A percentile compares a stretch with the other conserved stretches of the same genome.
These are phyloP conservation scores for Caenorhabditis drosophilae DNA, from an alignment of 2,888 invertebrate species.

Conservation along the genomic window DNA sequence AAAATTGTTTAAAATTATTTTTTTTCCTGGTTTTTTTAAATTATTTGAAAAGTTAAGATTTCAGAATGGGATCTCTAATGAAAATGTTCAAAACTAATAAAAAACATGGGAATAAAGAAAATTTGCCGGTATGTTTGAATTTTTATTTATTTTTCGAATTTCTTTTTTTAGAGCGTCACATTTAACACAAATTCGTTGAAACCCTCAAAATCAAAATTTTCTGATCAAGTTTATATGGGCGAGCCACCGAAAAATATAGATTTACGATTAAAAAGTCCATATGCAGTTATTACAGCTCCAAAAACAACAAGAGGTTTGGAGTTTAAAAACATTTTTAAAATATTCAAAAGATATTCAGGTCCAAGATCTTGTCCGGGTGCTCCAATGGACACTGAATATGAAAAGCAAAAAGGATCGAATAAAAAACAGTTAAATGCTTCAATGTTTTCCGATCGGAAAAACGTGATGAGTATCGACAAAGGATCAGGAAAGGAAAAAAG, in stretches of 20 bases:
- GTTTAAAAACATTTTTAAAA: slow-evolving; percentile 1
- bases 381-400: slow-evolving; percentile 38
- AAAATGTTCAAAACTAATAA: slow-evolving; percentile 46
- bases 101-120: slow-evolving; percentile 46
- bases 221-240: slow-evolving; percentile 19
- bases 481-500: slow-evolving; percentile 12
- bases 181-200: slow-evolving; percentile 27
- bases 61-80: slow-evolving; percentile 30
- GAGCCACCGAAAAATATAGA: slow-evolving; percentile 22
- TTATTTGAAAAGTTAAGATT: not conserved
- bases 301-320: slow-evolving; percentile 38
- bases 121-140: slow-evolving; percentile 30
- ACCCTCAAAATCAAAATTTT: slow-evolving; percentile 15
- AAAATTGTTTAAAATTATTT: slow-evolving; percentile 2
- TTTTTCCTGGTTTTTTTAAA: not conserved
- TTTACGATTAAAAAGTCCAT: slow-evolving; percentile 40
- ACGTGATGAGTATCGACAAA: slow-evolving; percentile 7
- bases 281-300: slow-evolving; percentile 44
- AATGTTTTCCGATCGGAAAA: slow-evolving; percentile 17
- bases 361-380: slow-evolving; percentile 51
- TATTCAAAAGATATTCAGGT: slow-evolving; percentile 11
- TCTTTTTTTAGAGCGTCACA: slow-evolving; percentile 19
- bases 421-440: not conserved
- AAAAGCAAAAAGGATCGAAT: no score
- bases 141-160: not conserved